phyloP scores from a whole-genome alignment of 2,113 vertebrate genomes.

The Neofelis nebulosa region DNA sequence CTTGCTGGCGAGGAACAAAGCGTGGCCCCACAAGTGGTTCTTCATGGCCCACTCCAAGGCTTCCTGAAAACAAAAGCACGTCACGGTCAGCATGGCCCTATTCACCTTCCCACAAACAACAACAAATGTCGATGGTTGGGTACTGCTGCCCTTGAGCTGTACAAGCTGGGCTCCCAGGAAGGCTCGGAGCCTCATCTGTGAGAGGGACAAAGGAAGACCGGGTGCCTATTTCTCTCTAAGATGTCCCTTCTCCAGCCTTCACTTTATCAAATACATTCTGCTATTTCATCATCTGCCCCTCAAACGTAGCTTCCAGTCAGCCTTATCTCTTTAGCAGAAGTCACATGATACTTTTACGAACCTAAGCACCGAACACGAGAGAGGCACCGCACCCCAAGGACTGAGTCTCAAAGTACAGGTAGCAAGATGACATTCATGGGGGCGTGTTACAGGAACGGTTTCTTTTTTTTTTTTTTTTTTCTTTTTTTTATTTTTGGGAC shows the following conservation, averaged over 20 bases:
- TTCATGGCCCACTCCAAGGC: conserved; percentile 94
- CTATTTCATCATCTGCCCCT: neutral
- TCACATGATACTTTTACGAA: neutral
- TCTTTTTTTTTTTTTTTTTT: neutral
- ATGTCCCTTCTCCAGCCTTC: neutral
- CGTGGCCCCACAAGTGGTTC: conserved; percentile 94
- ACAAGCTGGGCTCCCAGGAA: neutral
- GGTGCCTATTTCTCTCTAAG: neutral
- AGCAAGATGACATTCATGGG: neutral
- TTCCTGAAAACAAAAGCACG: conserved; percentile 84
- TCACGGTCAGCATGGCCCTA: neutral
- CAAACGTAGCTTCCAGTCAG: neutral
- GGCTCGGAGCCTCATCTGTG: rapidly evolving
- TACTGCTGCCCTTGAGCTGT: rapidly evolving
- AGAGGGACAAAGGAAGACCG: rapidly evolving
- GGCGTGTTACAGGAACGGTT: neutral
- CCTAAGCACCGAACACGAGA: neutral
- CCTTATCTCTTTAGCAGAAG: neutral
- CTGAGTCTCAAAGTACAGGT: neutral
- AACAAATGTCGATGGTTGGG: rapidly evolving
- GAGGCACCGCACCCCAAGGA: neutral
- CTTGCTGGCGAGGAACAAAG: conserved; percentile 95
- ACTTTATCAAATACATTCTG: neutral
- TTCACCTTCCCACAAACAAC: neutral
- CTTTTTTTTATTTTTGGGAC: no score